These are phyloP conservation scores for Myotis daubentonii DNA, from an alignment of 2,797 vertebrate genomes.

Conservation along the genomic window DNA sequence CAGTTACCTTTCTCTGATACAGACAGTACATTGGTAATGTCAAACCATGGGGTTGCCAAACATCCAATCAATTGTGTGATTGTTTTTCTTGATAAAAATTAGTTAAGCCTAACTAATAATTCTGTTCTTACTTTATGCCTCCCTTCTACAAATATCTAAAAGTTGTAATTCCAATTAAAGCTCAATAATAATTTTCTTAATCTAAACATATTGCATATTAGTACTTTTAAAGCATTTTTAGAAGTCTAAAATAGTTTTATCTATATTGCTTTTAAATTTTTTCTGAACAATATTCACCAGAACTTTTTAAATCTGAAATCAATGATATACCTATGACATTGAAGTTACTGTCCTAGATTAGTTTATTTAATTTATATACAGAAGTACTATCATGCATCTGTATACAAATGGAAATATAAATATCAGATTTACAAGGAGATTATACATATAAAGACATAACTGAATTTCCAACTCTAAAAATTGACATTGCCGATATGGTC, in stretches of 20 bases:
- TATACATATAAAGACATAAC: neutral
- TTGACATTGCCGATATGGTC: neutral
- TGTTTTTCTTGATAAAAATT: neutral
- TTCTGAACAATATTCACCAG: neutral
- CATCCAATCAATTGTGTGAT: neutral
- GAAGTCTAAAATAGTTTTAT: neutral
- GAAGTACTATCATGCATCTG: neutral
- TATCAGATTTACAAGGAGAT: neutral
- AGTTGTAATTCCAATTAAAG: neutral
- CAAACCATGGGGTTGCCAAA: neutral
- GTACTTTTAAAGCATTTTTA: neutral
- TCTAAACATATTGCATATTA: neutral
- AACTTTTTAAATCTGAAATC: neutral
- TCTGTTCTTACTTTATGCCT: neutral
- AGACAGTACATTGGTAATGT: neutral
- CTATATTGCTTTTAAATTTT: neutral
- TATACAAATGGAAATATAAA: slow-evolving; percentile 24
- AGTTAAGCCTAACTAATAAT: neutral
- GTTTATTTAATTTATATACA: neutral
- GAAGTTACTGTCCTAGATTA: neutral
- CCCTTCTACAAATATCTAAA: neutral
- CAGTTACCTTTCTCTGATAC: neutral
- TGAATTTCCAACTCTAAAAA: slow-evolving; percentile 23
- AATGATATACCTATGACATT: neutral
- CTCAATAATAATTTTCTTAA: neutral